These are phyloP conservation scores for Antitype chi DNA, from an alignment of 2,888 invertebrate species.

Conservation along the genomic window DNA sequence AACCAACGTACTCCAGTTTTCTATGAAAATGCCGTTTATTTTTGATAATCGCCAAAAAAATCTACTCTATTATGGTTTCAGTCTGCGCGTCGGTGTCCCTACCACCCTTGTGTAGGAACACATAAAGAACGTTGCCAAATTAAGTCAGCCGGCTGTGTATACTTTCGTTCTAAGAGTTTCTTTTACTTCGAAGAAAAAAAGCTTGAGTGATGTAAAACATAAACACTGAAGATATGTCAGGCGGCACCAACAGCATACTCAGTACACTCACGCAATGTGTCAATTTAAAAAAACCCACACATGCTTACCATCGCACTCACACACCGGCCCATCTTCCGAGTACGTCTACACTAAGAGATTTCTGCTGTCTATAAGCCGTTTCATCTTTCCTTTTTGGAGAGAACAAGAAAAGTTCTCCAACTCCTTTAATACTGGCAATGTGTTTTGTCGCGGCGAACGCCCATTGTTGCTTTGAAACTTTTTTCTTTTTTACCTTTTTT, in stretches of 20 bases:
- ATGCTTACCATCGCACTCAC: constrained; percentile 14
- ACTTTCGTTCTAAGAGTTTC: background rate
- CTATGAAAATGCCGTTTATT: no score
- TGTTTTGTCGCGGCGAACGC: constrained; percentile 86
- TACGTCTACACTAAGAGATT: constrained; percentile 69
- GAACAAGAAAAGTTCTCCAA: constrained; percentile 68
- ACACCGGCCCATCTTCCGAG: constrained; percentile 41
- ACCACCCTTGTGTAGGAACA: background rate
- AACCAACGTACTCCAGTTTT: no score
- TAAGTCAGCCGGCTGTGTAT: background rate
- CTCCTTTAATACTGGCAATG: constrained; percentile 80
- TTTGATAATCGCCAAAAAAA: no score
- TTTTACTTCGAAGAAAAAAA: constrained; percentile 7
- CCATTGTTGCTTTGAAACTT: constrained; percentile 85
- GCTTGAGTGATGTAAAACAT: constrained; percentile 31
- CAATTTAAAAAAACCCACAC: constrained; percentile 52
- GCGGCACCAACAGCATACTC: constrained; percentile 13
- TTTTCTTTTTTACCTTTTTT: constrained; percentile 81
- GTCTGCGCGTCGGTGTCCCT: background rate
- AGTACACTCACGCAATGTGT: constrained; percentile 38
- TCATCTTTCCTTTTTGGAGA: constrained; percentile 66
- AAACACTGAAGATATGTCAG: constrained; percentile 18
- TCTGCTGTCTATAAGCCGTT: constrained; percentile 64
- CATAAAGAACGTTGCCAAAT: background rate
- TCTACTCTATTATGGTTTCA: background rate